A percentile compares a stretch with the other conserved stretches of the same genome.
Evolutionary conservation across 2,113 vertebrate genomes (phyloP).

Genomic region (Acinonyx jubatus): DNA sequence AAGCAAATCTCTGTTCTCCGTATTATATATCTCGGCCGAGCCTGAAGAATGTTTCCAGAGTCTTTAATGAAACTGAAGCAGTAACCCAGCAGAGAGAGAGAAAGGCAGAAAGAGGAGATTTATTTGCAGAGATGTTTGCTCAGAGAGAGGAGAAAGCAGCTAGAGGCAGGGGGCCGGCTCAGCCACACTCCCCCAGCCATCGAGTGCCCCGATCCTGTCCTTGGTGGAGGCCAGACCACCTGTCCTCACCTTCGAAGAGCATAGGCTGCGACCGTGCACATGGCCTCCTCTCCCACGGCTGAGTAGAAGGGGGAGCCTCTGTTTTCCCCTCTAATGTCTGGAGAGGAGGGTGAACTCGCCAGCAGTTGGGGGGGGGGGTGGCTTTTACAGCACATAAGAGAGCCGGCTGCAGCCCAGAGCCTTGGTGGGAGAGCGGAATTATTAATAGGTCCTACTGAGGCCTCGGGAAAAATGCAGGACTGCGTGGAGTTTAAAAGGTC

Average conservation of each 20-base stretch:
- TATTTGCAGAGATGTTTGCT: conserved; percentile 86
- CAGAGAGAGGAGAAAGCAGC: conserved; percentile 80
- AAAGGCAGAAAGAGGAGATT: conserved; percentile 81
- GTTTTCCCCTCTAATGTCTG: conserved; percentile 55
- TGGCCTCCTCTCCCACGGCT: background rate
- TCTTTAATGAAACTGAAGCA: conserved; percentile 88
- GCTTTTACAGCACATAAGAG: conserved; percentile 62
- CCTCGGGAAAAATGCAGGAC: conserved; percentile 85
- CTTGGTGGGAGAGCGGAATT: conserved; percentile 85
- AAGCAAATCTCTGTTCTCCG: conserved; percentile 89
- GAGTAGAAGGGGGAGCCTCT: background rate
- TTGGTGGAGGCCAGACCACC: conserved; percentile 24
- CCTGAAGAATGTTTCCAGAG: conserved; percentile 86
- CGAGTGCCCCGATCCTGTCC: background rate
- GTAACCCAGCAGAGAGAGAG: conserved; percentile 83
- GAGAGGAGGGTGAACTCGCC: conserved; percentile 64
- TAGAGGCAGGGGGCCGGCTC: conserved; percentile 61
- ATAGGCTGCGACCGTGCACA: background rate
- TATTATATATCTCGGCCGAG: conserved; percentile 87
- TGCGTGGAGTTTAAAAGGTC: conserved; percentile 87
- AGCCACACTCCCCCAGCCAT: background rate
- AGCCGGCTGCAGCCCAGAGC: conserved; percentile 55
- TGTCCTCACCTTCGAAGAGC: conserved; percentile 66
- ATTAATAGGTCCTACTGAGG: conserved; percentile 86
- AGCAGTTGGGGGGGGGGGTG: conserved; percentile 73